A percentile compares a stretch with the other conserved stretches of the same genome.
Evolutionary conservation across 2,113 vertebrate genomes (phyloP).

Genomic region (Scortum barcoo): DNA sequence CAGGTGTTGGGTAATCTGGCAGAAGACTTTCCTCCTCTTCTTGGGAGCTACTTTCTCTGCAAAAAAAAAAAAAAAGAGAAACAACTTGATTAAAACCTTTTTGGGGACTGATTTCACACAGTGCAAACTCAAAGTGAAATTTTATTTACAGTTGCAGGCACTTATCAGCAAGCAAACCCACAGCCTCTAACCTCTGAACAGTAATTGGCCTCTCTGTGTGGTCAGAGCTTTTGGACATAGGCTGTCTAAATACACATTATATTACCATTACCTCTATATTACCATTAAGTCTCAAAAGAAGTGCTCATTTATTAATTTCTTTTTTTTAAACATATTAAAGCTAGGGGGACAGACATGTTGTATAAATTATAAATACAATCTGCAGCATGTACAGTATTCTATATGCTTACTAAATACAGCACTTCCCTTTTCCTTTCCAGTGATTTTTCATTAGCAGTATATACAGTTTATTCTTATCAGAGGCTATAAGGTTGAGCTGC

Average conservation of each 20-base stretch:
- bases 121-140: not conserved
- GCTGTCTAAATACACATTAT: not conserved
- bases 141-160: not conserved
- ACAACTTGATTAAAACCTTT: not conserved
- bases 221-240: not conserved
- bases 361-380: not conserved
- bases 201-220: not conserved
- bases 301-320: no score
- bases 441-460: not conserved
- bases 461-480: not conserved
- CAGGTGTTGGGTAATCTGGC: constrained; percentile 95
- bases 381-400: not conserved
- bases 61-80: constrained; percentile 3
- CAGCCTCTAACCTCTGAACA: not conserved
- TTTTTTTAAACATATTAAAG: no score
- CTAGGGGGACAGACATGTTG: not conserved
- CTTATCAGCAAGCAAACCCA: not conserved
- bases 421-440: not conserved
- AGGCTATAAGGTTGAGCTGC: not conserved
- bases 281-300: no score
- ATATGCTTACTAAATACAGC: not conserved
- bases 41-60: constrained; percentile 90
- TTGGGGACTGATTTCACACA: not conserved
- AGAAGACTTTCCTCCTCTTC: constrained; percentile 92
- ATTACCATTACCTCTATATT: no score